Evolutionary conservation across 1,140 invertebrate species (phyloP).

Genomic region (Drosophila albomicans): DNA sequence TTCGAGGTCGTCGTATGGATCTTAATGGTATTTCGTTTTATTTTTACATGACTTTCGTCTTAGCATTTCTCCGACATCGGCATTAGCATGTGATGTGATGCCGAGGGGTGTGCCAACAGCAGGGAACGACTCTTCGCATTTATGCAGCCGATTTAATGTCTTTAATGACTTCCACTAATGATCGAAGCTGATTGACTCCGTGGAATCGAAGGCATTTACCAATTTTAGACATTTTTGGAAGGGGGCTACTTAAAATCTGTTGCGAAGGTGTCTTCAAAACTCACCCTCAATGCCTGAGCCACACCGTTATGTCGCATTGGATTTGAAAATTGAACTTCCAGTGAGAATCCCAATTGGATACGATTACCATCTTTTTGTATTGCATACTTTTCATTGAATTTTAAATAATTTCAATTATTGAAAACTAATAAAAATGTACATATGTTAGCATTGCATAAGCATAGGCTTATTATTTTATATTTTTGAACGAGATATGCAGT

Average conservation of each 20-base stretch:
- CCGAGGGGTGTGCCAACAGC: slow-evolving; percentile 25
- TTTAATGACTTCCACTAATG: slow-evolving; percentile 79
- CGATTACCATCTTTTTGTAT: background rate
- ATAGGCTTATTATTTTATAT: background rate
- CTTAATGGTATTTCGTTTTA: slow-evolving; percentile 47
- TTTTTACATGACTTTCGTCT: slow-evolving; percentile 50
- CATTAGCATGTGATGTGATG: slow-evolving; percentile 17
- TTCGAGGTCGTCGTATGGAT: slow-evolving; percentile 33
- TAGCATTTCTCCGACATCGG: slow-evolving; percentile 38
- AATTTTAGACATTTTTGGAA: slow-evolving; percentile 65
- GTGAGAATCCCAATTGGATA: background rate
- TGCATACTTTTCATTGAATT: slow-evolving; percentile 12
- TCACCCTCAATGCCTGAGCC: background rate
- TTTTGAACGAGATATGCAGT: too few relatives aligned
- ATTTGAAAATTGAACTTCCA: background rate
- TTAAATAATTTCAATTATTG: background rate
- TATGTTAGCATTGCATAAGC: background rate
- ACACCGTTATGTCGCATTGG: background rate
- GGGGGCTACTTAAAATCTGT: slow-evolving; percentile 28
- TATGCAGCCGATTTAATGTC: slow-evolving; percentile 61
- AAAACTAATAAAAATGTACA: background rate
- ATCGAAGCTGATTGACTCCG: slow-evolving; percentile 73
- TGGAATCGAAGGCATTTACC: slow-evolving; percentile 54
- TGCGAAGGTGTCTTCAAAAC: slow-evolving; percentile 32
- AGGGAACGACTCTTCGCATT: slow-evolving; percentile 25